phyloP scores from a whole-genome alignment of 1,140 invertebrate genomes.

The Sarcophaga peregrina region DNA sequence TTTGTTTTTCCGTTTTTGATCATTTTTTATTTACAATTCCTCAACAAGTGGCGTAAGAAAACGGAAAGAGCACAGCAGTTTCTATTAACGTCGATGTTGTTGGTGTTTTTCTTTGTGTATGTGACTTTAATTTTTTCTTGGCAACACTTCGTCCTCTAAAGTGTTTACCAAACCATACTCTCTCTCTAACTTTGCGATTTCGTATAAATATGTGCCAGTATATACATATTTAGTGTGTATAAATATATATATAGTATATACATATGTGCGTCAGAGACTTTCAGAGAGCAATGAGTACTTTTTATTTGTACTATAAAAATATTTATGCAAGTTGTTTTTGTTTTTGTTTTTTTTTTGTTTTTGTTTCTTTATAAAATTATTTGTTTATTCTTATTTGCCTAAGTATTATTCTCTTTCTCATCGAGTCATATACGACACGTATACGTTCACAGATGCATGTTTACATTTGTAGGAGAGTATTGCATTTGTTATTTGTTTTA shows the following conservation, averaged over 20 bases:
- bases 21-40: background rate
- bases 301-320: no score
- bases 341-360: no score
- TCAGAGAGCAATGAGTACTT: no score
- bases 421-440: background rate
- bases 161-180: background rate
- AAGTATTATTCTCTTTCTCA: background rate
- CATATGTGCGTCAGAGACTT: background rate
- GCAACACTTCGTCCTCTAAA: slow-evolving; percentile 32
- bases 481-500: background rate
- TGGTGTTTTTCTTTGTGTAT: background rate
- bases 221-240: no score
- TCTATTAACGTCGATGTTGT: slow-evolving; percentile 4
- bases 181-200: background rate
- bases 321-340: no score
- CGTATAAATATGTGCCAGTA: background rate
- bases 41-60: slow-evolving; percentile 27
- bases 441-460: background rate
- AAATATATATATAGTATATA: no score
- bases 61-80: background rate
- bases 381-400: slow-evolving; percentile 5
- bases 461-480: background rate
- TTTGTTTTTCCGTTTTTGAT: background rate
- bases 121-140: slow-evolving; percentile 40
- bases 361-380: background rate